Conservation (phyloP, 2,888 invertebrate genomes). For the Enchytraeus crypticus region DNA sequence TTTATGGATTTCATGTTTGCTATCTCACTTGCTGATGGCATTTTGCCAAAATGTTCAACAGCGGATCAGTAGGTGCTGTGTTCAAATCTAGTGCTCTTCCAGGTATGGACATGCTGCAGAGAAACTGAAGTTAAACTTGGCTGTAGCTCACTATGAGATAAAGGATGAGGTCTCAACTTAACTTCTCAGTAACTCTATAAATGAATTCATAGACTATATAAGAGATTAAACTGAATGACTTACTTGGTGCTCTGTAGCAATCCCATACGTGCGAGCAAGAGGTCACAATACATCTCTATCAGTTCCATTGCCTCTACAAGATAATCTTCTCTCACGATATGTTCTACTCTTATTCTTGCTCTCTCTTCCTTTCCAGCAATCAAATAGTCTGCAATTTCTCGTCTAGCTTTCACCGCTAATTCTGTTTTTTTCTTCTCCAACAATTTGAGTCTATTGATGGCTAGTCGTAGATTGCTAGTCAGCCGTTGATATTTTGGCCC, state of each 20-base stretch:
- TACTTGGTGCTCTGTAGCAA: conserved; percentile 60
- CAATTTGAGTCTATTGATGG: conserved; percentile 72
- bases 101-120: too few relatives aligned
- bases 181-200: too few relatives aligned
- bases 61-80: too few relatives aligned
- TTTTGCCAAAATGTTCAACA: too few relatives aligned
- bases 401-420: conserved; percentile 84
- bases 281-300: conserved; percentile 97
- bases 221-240: conserved; percentile 3
- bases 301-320: conserved; percentile 98
- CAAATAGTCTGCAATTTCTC: conserved; percentile 89
- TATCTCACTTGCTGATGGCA: too few relatives aligned
- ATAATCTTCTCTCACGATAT: conserved; percentile 97
- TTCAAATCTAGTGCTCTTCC: too few relatives aligned
- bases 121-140: too few relatives aligned
- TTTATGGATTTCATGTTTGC: too few relatives aligned
- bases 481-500: conserved; percentile 57
- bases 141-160: too few relatives aligned
- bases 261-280: conserved; percentile 88
- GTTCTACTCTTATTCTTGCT: conserved; percentile 94
- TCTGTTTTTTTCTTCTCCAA: conserved; percentile 88
- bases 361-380: conserved; percentile 52
- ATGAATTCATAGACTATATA: too few relatives aligned
- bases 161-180: too few relatives aligned
- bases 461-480: conserved; percentile 86